Base-by-base conservation (phyloP, 2,888 invertebrate species). In the Ochropleura plecta region DNA sequence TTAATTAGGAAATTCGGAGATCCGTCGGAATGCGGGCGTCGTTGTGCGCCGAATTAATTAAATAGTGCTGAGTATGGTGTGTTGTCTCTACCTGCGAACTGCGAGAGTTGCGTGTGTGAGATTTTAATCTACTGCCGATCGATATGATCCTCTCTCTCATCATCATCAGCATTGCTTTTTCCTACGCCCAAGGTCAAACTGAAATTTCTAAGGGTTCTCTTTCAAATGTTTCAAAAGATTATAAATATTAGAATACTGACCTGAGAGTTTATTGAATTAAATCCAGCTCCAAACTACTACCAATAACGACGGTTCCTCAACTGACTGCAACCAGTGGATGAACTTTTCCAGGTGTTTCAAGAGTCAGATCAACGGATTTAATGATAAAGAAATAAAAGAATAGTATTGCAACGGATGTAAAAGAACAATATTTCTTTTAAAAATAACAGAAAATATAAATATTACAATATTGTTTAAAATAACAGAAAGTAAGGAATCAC, bases 1-100 rank as follows among this genome's bases (percentile, higher is more conserved):
- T 93, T 95, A 95, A 95, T 95, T 95, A 94, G 95, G 91, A 92
- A 94, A 93, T 94, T 92, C 93, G 91, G 88, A 89, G 88, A 88
- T 84, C 87, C 82, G 82, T 60, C 78, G 84, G 85, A 86, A 81
- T 74, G 83, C 79, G 75, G 63, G 73, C 84, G 75, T 71, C 77
- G 79, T 67, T 72, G 78, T 49, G 78, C 83, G 81, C 76, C 82
- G 86, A 84, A 88, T 85, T 85, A 87, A 84, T 86, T 78, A 88
- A 89, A 86, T 81, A 82, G 78, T 80, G 82, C 86, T 80, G 88
- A 82, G 75, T 68, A 76, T 77, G 77, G 76, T 63, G 77, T 78
- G 70, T 62, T 78, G 48, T 44, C 42, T 65, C 46, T 68, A 48
- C 70, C 74, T 49, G 69, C 44, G 62, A 53, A n/a, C 49, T 49